Base-by-base conservation (phyloP, 2,888 invertebrate genomes). In the Belgica antarctica region DNA sequence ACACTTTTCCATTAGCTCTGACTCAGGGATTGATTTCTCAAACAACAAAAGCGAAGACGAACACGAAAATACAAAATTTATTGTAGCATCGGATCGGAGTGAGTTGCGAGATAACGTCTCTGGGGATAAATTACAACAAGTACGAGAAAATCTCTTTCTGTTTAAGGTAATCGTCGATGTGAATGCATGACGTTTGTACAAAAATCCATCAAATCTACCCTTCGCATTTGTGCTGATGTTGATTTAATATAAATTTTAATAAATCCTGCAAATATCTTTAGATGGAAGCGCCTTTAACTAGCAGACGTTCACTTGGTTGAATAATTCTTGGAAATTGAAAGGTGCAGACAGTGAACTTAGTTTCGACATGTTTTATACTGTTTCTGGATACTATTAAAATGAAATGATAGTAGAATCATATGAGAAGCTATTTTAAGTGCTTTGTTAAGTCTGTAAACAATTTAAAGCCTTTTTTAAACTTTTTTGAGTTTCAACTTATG, bases 161-260 rank as follows among this genome's bases (percentile, higher is more conserved):
- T n/a, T n/a, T 66, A 27, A 63, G 31, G 63, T 63, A 63, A 62
- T 62, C 62, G 62, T 24, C 34, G 36, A 36, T 25, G 19, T 4
- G 4, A 34, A 28, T 34, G 34, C 36, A 63, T 63, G 63, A 63
- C 63, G 25, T 36, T 63, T 36, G 22, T n/a, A n/a, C n/a, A 36
- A 63, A 63, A 25, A 63, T 63, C 41, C 63, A 63, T 63, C 63
- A 63, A 63, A 63, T 63, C 36, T 24, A 63, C 63, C 63, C 63
- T 63, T 12, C 27, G 12, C 22, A 57, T 10, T 41, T n/a, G n/a
- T 41, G 41, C 15, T 41, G 41, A 41, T 10, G 2, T 41, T 41
- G 41, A 41, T 41, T 12, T n/a, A 41, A 41, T 41, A 41, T n/a
- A 41, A 41, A 41, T 12, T 41, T 41, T 41, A 41, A 41, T 41